These are phyloP conservation scores for Phymatocera aterrima DNA, from an alignment of 2,888 invertebrate genomes.

Conservation along the genomic window DNA sequence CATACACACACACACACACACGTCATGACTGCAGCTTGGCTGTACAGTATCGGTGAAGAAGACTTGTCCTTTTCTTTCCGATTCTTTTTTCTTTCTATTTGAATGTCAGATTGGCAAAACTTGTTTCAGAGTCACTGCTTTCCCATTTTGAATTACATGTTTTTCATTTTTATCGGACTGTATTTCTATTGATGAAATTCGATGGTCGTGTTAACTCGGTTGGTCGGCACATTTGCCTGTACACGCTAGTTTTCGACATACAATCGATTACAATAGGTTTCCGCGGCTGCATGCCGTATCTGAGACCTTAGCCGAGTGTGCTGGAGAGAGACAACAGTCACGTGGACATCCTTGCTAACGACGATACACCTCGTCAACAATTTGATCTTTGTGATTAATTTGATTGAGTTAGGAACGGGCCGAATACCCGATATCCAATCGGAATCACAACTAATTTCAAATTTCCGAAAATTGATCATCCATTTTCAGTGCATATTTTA, in stretches of 20 bases:
- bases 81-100: not conserved
- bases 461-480: not conserved
- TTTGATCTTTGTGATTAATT: too few species aligned
- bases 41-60: not conserved
- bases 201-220: not conserved
- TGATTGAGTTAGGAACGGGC: not conserved
- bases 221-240: conserved; percentile 55
- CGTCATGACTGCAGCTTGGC: not conserved
- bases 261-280: not conserved
- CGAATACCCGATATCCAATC: not conserved
- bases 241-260: not conserved
- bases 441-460: not conserved
- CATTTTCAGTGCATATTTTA: not conserved
- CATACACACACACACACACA: not conserved
- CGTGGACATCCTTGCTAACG: not conserved
- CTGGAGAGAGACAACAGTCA: not conserved
- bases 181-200: not conserved
- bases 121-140: conserved; percentile 5
- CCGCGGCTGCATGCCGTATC: not conserved
- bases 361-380: not conserved
- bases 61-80: not conserved
- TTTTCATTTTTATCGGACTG: conserved; percentile 69
- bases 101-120: not conserved
- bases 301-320: not conserved
- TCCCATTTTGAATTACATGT: conserved; percentile 70